Percentiles rank a stretch among this genome's conserved stretches.
Conservation (phyloP, 2,113 vertebrate species). For the Trichechus manatus region DNA sequence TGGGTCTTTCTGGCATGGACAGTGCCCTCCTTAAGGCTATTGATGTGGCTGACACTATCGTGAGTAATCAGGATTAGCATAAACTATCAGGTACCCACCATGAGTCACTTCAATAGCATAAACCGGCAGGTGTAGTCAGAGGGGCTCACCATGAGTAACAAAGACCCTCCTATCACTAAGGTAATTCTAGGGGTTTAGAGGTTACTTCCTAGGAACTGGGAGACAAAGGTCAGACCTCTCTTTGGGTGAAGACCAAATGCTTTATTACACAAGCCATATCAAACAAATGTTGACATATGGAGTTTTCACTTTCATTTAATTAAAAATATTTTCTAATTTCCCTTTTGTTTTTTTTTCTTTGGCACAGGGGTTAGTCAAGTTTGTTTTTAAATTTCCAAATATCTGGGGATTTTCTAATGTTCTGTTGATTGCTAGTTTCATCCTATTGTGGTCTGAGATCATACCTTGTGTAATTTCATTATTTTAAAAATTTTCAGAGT, state of each 20-base stretch:
- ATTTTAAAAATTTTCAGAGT: background rate
- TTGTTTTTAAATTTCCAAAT: slow-evolving; percentile 15
- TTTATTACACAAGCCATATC: background rate
- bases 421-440: background rate
- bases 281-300: background rate
- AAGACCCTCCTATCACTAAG: too few relatives aligned
- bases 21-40: too few relatives aligned
- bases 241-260: background rate
- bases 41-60: background rate
- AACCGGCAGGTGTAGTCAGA: too few relatives aligned
- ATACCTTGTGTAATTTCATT: background rate
- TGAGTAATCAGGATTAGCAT: background rate
- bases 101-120: too few relatives aligned
- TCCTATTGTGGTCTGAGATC: background rate
- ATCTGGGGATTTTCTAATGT: background rate
- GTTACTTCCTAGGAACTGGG: background rate
- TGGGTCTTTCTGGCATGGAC: background rate
- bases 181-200: background rate
- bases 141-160: too few relatives aligned
- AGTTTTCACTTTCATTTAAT: background rate
- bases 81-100: background rate
- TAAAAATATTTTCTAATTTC: background rate
- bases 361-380: background rate
- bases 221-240: background rate
- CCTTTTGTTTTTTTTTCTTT: background rate